Conservation (phyloP, 1,140 invertebrate species). For the Ctenoplectra terminalis region DNA sequence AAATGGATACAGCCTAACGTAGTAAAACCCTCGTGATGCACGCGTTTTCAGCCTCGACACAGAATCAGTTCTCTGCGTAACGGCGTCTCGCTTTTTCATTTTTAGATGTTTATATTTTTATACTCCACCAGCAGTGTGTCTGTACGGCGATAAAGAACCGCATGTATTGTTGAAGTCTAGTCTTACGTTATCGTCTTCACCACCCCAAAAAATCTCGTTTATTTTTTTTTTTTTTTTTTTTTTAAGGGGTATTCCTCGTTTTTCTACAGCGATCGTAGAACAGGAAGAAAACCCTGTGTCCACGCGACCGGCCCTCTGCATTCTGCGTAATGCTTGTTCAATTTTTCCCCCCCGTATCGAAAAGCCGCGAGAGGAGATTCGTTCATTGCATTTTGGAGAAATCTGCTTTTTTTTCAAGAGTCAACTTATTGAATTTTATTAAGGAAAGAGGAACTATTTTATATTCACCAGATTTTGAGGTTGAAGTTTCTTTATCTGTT, state of each 20-base stretch:
- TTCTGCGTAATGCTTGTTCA: constrained; percentile 27
- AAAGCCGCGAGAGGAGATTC: constrained; percentile 34
- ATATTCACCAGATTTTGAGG: not conserved
- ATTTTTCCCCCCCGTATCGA: not conserved
- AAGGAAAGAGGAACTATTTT: not conserved
- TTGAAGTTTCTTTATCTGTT: not conserved
- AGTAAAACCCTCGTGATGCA: constrained; percentile 6
- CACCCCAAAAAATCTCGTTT: constrained; percentile 43
- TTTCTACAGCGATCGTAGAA: constrained; percentile 48
- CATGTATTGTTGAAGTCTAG: constrained; percentile 82
- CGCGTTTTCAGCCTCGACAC: constrained; percentile 30
- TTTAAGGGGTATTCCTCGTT: constrained; percentile 52
- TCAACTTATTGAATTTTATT: not conserved
- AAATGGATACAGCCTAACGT: constrained; percentile 15
- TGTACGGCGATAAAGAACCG: constrained; percentile 74
- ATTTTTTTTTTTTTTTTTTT: constrained; percentile 30
- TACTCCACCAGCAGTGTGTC: constrained; percentile 72
- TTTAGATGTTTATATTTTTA: constrained; percentile 82
- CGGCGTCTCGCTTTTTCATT: constrained; percentile 70
- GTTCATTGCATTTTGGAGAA: not conserved
- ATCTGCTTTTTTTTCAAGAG: not conserved
- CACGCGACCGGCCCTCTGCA: constrained; percentile 15
- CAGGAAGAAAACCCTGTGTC: constrained; percentile 1
- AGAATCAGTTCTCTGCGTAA: constrained; percentile 61
- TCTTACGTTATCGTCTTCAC: constrained; percentile 78